Evolutionary conservation across 2,888 invertebrate species (phyloP).

Genomic region (Aphrophora alni): DNA sequence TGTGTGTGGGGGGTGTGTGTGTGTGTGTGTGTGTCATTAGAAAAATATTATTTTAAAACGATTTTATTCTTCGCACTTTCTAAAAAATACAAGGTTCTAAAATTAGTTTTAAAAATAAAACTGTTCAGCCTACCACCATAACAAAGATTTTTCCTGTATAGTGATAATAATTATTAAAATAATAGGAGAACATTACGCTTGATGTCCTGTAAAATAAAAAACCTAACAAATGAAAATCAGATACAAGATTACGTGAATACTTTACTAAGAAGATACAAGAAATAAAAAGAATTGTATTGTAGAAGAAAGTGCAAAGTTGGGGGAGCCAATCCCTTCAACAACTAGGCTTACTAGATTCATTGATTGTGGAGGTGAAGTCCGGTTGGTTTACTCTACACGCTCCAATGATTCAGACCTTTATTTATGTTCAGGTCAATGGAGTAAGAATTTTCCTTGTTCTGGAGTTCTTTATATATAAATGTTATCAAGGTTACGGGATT

Average conservation of each 20-base stretch:
- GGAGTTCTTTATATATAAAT: not conserved
- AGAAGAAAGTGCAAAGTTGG: not conserved
- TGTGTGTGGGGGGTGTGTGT: too few relatives aligned
- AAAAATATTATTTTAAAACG: too few relatives aligned
- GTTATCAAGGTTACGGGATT: not conserved
- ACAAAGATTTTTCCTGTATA: too few relatives aligned
- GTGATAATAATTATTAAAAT: too few relatives aligned
- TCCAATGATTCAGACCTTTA: not conserved
- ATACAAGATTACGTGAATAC: not conserved
- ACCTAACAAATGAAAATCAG: not conserved
- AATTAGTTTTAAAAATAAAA: too few relatives aligned
- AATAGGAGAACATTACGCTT: too few relatives aligned
- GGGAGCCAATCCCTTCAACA: not conserved
- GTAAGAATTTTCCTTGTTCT: not conserved
- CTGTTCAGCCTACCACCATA: too few relatives aligned
- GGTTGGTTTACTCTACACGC: not conserved
- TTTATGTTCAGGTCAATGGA: not conserved
- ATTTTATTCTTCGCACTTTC: too few relatives aligned
- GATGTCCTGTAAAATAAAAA: too few relatives aligned
- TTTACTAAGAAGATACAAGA: not conserved
- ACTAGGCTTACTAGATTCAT: not conserved
- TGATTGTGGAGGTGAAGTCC: not conserved
- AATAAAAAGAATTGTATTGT: not conserved
- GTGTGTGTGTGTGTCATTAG: too few relatives aligned
- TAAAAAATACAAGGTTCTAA: too few relatives aligned